Evolutionary conservation across 2,888 invertebrate species (phyloP), one percentile per base, ranked within the genome.

Genomic region (Eulithis prunata): DNA sequence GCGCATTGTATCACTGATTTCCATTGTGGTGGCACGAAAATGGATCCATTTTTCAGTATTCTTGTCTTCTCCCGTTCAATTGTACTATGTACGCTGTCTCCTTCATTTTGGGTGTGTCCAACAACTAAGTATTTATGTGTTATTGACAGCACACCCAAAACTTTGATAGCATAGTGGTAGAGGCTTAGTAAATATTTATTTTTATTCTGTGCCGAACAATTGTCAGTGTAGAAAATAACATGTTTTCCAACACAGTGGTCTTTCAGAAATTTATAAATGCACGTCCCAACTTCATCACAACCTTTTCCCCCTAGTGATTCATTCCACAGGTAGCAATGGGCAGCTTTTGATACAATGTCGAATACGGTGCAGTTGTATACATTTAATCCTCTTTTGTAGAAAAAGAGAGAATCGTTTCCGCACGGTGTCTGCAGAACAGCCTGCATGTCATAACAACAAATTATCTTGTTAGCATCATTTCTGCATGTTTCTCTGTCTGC

Each of bases 1-100:
- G 74, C 65, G 43, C 68, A 66, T 66, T 64, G 70, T 7, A 71
- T 74, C 56, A 79, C 57, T 58, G 72, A 67, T 62, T 74, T 71
- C 66, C 78, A 75, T 61, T 78, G 71, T 58, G 64, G 38, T 38
- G 76, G 72, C n/a, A 71, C 66, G 71, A 65, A 77, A 67, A 77
- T 73, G 10, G 76, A 73, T 38, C 73, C 68, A 64, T 73, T 72
- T 71, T 71, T 75, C 53, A 72, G 60, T 28, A 66, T 45, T 64
- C 70, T 58, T 51, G 69, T 70, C 46, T 69, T 69, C 56, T 70
- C 65, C 60, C 10, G 38, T 38, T 38, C 38, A 38, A 38, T 38
- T 8, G 38, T 38, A 10, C 38, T 38, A 38, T 38, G 38, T 10
- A 38, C 10, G 38, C 38, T 38, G 38, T 38, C 38, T 8, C 38